phyloP scores from a whole-genome alignment of 2,888 invertebrate genomes.

The Athripsodes cinereus region DNA sequence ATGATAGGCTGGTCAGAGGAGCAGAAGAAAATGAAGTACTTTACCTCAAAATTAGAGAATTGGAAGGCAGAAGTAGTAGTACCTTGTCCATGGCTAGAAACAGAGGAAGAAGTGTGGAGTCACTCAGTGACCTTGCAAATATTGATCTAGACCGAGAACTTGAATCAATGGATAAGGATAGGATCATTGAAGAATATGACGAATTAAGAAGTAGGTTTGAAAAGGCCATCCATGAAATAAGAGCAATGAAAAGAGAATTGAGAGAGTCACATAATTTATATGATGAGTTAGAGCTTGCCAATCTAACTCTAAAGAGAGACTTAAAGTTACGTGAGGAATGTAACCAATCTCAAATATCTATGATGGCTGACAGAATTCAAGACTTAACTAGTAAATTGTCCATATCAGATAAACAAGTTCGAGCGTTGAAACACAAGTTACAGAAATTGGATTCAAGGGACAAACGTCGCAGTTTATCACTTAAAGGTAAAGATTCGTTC shows the following conservation, averaged over 20 bases:
- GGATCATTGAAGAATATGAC: slow-evolving; percentile 72
- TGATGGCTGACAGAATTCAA: slow-evolving; percentile 78
- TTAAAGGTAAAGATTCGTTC: slow-evolving; percentile 77
- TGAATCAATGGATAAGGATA: slow-evolving; percentile 66
- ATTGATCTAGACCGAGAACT: slow-evolving; percentile 71
- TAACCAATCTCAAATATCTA: slow-evolving; percentile 64
- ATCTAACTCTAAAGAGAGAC: slow-evolving; percentile 67
- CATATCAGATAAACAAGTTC: slow-evolving; percentile 74
- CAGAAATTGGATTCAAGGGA: slow-evolving; percentile 71
- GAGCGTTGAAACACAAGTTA: slow-evolving; percentile 72
- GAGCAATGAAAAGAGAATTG: slow-evolving; percentile 74
- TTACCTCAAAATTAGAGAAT: slow-evolving; percentile 64
- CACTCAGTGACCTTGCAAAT: slow-evolving; percentile 74
- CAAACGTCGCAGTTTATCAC: slow-evolving; percentile 72
- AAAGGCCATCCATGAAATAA: slow-evolving; percentile 77
- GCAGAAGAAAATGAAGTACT: slow-evolving; percentile 73
- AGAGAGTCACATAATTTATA: slow-evolving; percentile 73
- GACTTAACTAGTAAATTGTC: slow-evolving; percentile 77
- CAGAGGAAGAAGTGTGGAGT: slow-evolving; percentile 65
- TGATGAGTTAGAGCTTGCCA: slow-evolving; percentile 74
- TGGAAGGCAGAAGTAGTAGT: slow-evolving; percentile 55
- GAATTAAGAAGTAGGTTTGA: slow-evolving; percentile 72
- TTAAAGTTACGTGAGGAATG: slow-evolving; percentile 59
- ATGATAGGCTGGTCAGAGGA: slow-evolving; percentile 61
- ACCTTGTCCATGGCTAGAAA: slow-evolving; percentile 50